Evolutionary conservation across 1,140 invertebrate genomes (phyloP).

Genomic region (Berghia stephanieae): DNA sequence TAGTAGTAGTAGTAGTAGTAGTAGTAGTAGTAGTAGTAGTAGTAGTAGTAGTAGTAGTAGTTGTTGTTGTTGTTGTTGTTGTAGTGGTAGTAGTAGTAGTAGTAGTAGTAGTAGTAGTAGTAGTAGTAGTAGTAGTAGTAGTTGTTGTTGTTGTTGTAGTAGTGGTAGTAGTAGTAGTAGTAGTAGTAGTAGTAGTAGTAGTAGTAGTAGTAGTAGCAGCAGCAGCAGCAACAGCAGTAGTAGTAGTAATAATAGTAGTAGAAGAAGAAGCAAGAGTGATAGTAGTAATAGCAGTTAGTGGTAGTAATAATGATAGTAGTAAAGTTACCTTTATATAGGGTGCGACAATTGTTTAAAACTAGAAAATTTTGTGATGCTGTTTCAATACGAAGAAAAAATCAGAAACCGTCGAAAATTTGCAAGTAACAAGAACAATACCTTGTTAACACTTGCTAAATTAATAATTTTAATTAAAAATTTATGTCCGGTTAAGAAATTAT

Average conservation of each 20-base stretch:
- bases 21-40: slow-evolving; percentile 8
- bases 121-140: background rate
- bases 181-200: slow-evolving; percentile 23
- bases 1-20: slow-evolving; percentile 5
- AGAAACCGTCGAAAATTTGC: no score
- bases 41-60: slow-evolving; percentile 24
- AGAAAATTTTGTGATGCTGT: no score
- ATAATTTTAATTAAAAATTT: no score
- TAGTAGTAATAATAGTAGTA: background rate
- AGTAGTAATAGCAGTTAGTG: background rate
- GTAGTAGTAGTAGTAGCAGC: background rate
- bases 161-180: slow-evolving; percentile 14
- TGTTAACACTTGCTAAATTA: no score
- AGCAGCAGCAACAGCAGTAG: slow-evolving; percentile 11
- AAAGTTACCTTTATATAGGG: background rate
- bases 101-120: slow-evolving; percentile 29
- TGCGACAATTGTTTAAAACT: background rate
- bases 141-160: slow-evolving; percentile 19
- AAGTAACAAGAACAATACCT: no score
- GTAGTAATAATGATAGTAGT: background rate
- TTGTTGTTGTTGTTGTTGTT: background rate
- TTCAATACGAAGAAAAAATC: no score
- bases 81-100: background rate
- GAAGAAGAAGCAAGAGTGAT: background rate
- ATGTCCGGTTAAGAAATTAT: no score